These are phyloP conservation scores for Steinernema hermaphroditum DNA, from an alignment of 2,888 invertebrate species.

Conservation along the genomic window DNA sequence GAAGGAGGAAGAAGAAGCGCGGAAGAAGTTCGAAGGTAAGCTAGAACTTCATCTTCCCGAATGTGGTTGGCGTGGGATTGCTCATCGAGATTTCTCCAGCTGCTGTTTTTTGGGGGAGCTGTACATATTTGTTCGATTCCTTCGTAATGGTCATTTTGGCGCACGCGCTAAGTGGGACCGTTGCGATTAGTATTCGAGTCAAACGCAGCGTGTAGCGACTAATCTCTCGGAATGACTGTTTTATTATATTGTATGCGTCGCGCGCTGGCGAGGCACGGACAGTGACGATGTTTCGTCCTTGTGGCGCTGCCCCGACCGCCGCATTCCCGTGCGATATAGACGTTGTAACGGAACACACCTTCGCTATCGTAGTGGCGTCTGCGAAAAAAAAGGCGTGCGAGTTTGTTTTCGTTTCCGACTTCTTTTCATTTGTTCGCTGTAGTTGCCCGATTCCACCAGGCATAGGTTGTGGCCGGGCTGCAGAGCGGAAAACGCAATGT, in stretches of 20 bases:
- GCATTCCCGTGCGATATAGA: slow-evolving; percentile 15
- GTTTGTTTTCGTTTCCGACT: background rate
- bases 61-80: no score
- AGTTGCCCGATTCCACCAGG: background rate
- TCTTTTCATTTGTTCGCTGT: background rate
- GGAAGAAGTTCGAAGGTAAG: slow-evolving; percentile 86
- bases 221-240: slow-evolving; percentile 6
- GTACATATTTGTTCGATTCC: no score
- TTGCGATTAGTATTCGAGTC: background rate
- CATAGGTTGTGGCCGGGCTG: background rate
- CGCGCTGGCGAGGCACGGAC: background rate
- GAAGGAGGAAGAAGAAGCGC: slow-evolving; percentile 51
- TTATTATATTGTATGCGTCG: slow-evolving; percentile 16
- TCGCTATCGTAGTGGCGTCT: background rate
- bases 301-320: background rate
- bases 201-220: slow-evolving; percentile 1
- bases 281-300: background rate
- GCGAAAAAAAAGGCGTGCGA: background rate
- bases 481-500: background rate
- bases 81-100: no score
- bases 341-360: slow-evolving; percentile 6
- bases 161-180: no score
- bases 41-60: no score
- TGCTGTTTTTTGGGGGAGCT: no score
- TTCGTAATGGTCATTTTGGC: no score